Base-by-base conservation (phyloP, 2,888 invertebrate species). In the Sminthurides aquaticus region DNA sequence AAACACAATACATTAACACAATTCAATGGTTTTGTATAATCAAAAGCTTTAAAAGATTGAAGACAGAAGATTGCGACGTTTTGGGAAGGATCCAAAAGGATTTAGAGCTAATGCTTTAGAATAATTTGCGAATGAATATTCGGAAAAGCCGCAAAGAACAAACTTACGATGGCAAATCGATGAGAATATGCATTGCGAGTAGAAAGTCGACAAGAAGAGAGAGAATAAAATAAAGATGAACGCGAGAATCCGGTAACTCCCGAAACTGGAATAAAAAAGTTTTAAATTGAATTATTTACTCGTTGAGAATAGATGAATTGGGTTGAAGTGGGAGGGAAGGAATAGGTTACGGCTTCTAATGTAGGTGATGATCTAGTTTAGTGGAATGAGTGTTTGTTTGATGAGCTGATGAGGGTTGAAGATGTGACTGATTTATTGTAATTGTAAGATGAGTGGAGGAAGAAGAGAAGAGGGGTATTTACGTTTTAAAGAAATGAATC, bases 171-270 rank as follows among this genome's bases (percentile, higher is more conserved):
- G 64, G 64, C 20, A 64, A 54, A 20, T 49, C 58, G 34, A 57
- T 64, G 24, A 52, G 25, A 49, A 49, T 64, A 54, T 64, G 64
- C 58, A 64, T 49, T 49, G 64, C 64, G 20, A 68, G 55, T 11
- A 66, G 60, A 26, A 68, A 52, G 60, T 68, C 68, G 34, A 68
- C 52, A 15, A 61, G 34, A 27, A 68, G 43, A 58, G 68, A 68
- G 48, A 68, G 34, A 11, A 64, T 55, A 59, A 68, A 66, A 59
- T 68, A 68, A 29, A 64, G 64, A 28, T 52, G 49, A 22, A 64
- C 59, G 49, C 64, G 49, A 18, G 64, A 64, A 58, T 64, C 64
- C 24, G 64, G 58, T 52, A 57, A 57, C 29, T 58, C 52, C 27
- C 58, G 64, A 25, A 58, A 64, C 64, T 64, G 59, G 18, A 64